These are phyloP conservation scores for Siphonodentalium dalli DNA, from an alignment of 2,888 invertebrate species.

Conservation along the genomic window DNA sequence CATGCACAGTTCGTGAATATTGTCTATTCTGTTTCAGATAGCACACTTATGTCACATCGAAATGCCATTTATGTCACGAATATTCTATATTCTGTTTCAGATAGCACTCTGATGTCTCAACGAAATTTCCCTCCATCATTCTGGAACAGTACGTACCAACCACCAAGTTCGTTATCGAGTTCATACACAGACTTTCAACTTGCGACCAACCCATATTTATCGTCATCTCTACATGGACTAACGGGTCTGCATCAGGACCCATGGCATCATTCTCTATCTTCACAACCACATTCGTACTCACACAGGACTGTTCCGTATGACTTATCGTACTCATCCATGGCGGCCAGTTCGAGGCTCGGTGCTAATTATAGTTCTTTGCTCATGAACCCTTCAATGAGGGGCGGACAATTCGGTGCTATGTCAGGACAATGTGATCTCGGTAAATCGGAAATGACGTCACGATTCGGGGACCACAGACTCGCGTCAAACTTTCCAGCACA, in stretches of 20 bases:
- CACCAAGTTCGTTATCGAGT: constrained; percentile 44
- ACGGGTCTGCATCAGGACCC: constrained; percentile 47
- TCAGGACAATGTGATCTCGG: constrained; percentile 12
- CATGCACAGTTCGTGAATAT: too few relatives aligned
- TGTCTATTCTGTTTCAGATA: too few relatives aligned
- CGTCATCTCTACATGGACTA: constrained; percentile 39
- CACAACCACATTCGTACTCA: constrained; percentile 61
- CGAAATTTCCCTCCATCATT: constrained; percentile 94
- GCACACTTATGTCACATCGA: too few relatives aligned
- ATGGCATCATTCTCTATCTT: constrained; percentile 71
- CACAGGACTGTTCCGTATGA: constrained; percentile 31
- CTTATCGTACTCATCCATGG: constrained; percentile 33
- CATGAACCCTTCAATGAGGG: constrained; percentile 66
- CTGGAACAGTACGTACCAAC: constrained; percentile 89
- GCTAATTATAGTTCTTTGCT: constrained; percentile 65
- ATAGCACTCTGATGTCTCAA: constrained; percentile 73
- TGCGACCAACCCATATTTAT: constrained; percentile 54
- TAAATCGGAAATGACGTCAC: constrained; percentile 2
- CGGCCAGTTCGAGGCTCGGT: constrained; percentile 37
- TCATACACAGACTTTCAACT: constrained; percentile 38
- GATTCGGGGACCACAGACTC: constrained; percentile 12
- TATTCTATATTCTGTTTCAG: constrained; percentile 31
- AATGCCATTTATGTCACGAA: too few relatives aligned
- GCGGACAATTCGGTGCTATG: constrained; percentile 14
- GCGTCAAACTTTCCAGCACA: constrained; percentile 7